Evolutionary conservation across 2,797 vertebrate genomes (phyloP), one percentile per base, ranked within the genome.

Genomic region (Pangasius krempfi): DNA sequence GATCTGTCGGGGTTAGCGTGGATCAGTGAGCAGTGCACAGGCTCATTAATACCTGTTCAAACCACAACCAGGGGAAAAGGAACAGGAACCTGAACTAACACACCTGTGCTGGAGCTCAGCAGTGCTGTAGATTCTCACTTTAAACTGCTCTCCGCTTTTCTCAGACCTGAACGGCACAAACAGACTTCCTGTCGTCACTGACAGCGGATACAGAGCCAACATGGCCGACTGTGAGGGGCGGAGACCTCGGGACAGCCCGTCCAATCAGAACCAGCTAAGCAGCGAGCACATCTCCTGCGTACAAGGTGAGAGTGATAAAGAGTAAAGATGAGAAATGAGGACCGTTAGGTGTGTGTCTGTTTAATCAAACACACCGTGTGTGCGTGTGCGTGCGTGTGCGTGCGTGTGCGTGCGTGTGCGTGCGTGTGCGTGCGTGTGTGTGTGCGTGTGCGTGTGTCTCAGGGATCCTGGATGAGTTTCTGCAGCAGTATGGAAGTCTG

Each of bases 401-500:
- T 50, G 22, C 2, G 25, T 66, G 62, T 27, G 25, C 30, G 62
- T 66, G 62, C 13, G 27, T 30, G 27, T 66, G 62, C 30, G 44
- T 44, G 44, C 37, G 13, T 33, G 30, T 70, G 33, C 40, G 70
- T 20, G 33, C 22, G 70, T 44, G 25, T 70, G 20, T 73, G 6
- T 22, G 2, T 72, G 68, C 40, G 14, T 37, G 16, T 70, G 18
- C 68, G 60, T 68, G 27, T 33, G 14, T 52, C 5, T 66, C 52
- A 98, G 97, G 96, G 44, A 96, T 98, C 85, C 94, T 98, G 68
- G 97, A 98, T 78, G 96, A 98, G 93, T 97, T 96, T 76, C 95
- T 98, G 80, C 97, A 97, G 90, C 96, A 96, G 82, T 98, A 98
- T 0, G 97, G 98, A 91, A 98, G 98, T 93, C 93, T 98, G 92